Base-by-base conservation (phyloP, 53 echinoderm and acorn worm species). In the Zoroaster sp. region DNA sequence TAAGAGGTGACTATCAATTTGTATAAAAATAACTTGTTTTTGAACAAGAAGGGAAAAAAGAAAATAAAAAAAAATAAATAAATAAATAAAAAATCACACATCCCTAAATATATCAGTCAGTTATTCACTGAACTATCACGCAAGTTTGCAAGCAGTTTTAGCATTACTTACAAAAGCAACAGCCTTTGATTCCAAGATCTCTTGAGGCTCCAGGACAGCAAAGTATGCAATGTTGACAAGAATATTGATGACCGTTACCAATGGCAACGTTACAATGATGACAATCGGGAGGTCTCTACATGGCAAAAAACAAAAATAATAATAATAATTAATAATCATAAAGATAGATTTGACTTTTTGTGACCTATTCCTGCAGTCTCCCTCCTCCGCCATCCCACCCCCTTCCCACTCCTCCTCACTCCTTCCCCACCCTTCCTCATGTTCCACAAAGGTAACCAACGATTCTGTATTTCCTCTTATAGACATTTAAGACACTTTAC, bases 91-190 rank as follows among this genome's bases (percentile, higher is more conserved):
- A n/a, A n/a, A n/a, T n/a, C n/a, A n/a, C n/a, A n/a, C n/a, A n/a
- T n/a, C n/a, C n/a, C n/a, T n/a, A n/a, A n/a, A n/a, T n/a, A n/a
- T n/a, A n/a, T n/a, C n/a, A n/a, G n/a, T n/a, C n/a, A n/a, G n/a
- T n/a, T n/a, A n/a, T n/a, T n/a, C n/a, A n/a, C n/a, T n/a, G n/a
- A n/a, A n/a, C n/a, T n/a, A n/a, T n/a, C n/a, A n/a, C n/a, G n/a
- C n/a, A 47, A 47, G 14, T 10, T 10, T 10, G 14, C 49, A 47
- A 47, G 14, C 14, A 47, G 8, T 40, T 12, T 17, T 15, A 36
- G 45, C n/a, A 4, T 31, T 82, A 83, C 83, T 83, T 68, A 83
- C 83, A 83, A 83, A 83, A 23, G 83, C 83, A 5, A 83, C 83
- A 32, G 83, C 83, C 31, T 83, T 83, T 11, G 83, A 83, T 45